Conservation (phyloP, 2,888 invertebrate species). For the Epinotia demarniana region DNA sequence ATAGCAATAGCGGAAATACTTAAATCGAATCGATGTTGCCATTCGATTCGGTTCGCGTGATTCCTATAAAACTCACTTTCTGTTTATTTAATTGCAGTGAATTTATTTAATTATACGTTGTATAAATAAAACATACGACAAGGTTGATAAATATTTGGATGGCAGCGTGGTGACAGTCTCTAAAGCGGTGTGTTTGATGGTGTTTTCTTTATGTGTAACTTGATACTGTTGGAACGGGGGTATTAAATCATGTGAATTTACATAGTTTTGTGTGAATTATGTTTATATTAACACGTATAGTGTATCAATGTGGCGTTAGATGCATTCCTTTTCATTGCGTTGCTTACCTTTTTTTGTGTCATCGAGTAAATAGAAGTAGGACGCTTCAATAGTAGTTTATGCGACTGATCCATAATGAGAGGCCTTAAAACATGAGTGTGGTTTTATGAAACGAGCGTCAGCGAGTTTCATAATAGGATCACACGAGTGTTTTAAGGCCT, state of each 20-base stretch:
- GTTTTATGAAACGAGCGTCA: too few species aligned
- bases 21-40: not conserved
- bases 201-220: slow-evolving; percentile 16
- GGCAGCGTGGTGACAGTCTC: slow-evolving; percentile 20
- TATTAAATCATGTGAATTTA: slow-evolving; percentile 14
- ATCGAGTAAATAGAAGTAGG: too few species aligned
- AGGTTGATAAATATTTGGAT: slow-evolving; percentile 39
- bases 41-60: slow-evolving; percentile 35
- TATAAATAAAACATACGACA: slow-evolving; percentile 37
- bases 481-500: too few species aligned
- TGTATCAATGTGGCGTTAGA: not conserved
- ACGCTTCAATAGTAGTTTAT: too few species aligned
- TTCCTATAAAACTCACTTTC: slow-evolving; percentile 37
- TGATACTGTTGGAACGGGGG: slow-evolving; percentile 13
- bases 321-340: not conserved
- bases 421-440: too few species aligned
- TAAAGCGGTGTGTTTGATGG: slow-evolving; percentile 30
- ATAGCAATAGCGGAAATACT: slow-evolving; percentile 21
- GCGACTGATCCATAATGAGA: too few species aligned
- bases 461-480: too few species aligned
- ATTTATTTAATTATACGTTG: slow-evolving; percentile 27
- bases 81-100: slow-evolving; percentile 39
- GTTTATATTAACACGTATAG: not conserved
- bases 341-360: too few species aligned
- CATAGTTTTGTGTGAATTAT: slow-evolving; percentile 7